phyloP scores from a whole-genome alignment of 2,888 invertebrate genomes.

The Drosophila heteroneura region DNA sequence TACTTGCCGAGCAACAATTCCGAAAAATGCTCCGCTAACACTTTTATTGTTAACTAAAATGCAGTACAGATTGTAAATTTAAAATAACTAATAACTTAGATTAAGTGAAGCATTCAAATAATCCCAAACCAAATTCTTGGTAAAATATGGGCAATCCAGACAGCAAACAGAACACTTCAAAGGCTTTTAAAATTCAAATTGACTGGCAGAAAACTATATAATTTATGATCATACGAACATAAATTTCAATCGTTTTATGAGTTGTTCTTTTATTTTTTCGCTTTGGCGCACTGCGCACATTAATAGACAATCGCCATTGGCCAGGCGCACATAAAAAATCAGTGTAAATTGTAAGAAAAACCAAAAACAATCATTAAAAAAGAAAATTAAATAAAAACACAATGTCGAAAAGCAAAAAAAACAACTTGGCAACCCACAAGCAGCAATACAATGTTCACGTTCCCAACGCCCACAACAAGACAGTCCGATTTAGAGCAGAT shows the following conservation, averaged over 20 bases:
- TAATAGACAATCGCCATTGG: slow-evolving; percentile 33
- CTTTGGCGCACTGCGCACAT: slow-evolving; percentile 22
- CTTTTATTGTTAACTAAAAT: neutral
- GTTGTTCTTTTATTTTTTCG: neutral
- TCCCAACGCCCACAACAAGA: slow-evolving; percentile 21
- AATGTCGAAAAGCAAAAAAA: slow-evolving; percentile 30
- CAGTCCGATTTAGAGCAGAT: slow-evolving; percentile 46
- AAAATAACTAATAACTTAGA: neutral
- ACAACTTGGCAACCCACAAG: slow-evolving; percentile 37
- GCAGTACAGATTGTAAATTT: neutral
- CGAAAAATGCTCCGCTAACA: neutral
- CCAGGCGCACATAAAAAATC: slow-evolving; percentile 17
- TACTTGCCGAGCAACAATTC: neutral
- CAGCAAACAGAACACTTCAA: slow-evolving; percentile 3
- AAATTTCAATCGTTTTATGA: slow-evolving; percentile 21
- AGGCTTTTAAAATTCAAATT: slow-evolving; percentile 4
- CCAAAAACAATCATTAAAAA: slow-evolving; percentile 24
- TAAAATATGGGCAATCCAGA: slow-evolving; percentile 2
- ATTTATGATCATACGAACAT: slow-evolving; percentile 18
- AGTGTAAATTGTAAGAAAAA: slow-evolving; percentile 29
- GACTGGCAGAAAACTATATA: slow-evolving; percentile 26
- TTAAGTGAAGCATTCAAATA: neutral
- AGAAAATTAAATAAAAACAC: slow-evolving; percentile 26
- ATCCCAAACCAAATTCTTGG: neutral
- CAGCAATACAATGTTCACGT: slow-evolving; percentile 14